A percentile compares a stretch with the other conserved stretches of the same genome.
Evolutionary conservation across 2,113 vertebrate genomes (phyloP).

Genomic region (Pseudorectes ferrugineus): DNA sequence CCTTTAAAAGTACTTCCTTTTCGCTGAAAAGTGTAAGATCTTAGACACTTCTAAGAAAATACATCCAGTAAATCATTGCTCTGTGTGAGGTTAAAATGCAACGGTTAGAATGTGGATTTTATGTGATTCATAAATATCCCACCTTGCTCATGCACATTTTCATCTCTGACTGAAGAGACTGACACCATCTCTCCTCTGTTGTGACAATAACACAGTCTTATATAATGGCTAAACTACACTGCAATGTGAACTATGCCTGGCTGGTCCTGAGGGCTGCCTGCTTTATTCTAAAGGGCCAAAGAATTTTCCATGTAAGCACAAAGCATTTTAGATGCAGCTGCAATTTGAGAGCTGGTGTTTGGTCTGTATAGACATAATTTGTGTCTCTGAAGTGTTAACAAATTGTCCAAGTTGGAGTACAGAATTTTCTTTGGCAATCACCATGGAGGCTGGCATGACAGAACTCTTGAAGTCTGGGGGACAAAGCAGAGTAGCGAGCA

Average conservation of each 20-base stretch:
- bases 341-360: neutral
- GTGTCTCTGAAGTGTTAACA: neutral
- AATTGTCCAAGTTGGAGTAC: neutral
- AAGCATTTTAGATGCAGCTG: neutral
- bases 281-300: neutral
- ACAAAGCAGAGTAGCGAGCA: neutral
- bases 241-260: neutral
- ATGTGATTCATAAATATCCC: neutral
- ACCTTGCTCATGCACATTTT: neutral
- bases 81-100: neutral
- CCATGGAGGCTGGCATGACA: neutral
- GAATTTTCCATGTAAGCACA: neutral
- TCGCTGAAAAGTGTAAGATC: neutral
- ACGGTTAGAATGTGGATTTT: neutral
- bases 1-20: neutral
- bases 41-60: neutral
- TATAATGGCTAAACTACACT: neutral
- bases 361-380: neutral
- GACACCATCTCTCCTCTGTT: neutral
- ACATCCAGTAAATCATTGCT: neutral
- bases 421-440: neutral
- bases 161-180: neutral
- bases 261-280: neutral
- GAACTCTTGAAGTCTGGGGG: neutral
- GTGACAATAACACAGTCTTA: neutral